Evolutionary conservation across 2,888 invertebrate genomes (phyloP).

Genomic region (Syritta pipiens): DNA sequence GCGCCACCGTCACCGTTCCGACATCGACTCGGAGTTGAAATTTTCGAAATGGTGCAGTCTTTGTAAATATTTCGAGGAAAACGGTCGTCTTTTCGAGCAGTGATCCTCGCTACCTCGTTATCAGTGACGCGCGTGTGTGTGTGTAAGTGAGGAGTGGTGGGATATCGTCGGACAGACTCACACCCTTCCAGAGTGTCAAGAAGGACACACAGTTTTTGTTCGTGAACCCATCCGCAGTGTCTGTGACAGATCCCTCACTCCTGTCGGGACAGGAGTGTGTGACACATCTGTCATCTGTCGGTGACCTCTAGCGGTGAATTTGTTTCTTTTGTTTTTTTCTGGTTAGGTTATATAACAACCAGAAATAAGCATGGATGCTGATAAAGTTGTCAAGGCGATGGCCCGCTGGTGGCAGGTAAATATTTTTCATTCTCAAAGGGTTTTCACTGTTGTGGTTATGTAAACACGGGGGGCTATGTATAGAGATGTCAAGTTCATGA

Average conservation of each 20-base stretch:
- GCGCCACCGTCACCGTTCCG: not conserved
- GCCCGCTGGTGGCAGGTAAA: constrained; percentile 80
- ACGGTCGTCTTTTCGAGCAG: constrained; percentile 42
- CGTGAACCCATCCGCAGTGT: too few relatives aligned
- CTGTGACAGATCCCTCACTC: too few relatives aligned
- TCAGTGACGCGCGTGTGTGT: too few relatives aligned
- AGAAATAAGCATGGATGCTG: constrained; percentile 76
- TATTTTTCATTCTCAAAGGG: not conserved
- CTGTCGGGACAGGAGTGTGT: too few relatives aligned
- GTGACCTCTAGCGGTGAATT: constrained; percentile 28
- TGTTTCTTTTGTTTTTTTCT: not conserved
- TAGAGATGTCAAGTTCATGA: constrained; percentile 54
- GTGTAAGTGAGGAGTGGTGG: too few relatives aligned
- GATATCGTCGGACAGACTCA: too few relatives aligned
- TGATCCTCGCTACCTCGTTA: too few relatives aligned
- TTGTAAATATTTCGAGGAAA: constrained; percentile 57
- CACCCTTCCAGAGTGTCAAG: too few relatives aligned
- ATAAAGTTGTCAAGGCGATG: constrained; percentile 79
- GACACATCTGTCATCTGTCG: too few relatives aligned
- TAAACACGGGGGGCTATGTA: constrained; percentile 37
- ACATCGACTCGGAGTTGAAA: constrained; percentile 39
- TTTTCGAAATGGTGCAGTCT: constrained; percentile 66
- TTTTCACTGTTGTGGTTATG: not conserved
- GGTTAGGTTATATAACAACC: constrained; percentile 72
- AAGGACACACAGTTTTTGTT: too few relatives aligned